Evolutionary conservation across 2,797 vertebrate genomes (phyloP).

Genomic region (Neosilurus mollespiculum): DNA sequence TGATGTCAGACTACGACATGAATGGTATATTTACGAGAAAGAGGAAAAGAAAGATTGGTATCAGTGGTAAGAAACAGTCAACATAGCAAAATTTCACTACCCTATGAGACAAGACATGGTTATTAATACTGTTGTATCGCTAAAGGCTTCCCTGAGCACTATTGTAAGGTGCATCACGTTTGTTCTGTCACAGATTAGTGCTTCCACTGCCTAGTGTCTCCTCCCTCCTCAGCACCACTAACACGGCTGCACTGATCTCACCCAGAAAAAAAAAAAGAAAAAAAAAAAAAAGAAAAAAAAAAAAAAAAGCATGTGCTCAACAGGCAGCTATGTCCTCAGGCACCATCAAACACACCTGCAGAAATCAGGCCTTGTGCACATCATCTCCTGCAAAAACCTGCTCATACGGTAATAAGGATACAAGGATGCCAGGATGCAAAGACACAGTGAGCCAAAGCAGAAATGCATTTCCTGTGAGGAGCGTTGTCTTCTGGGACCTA

Average conservation of each 20-base stretch:
- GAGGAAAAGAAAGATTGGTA: neutral
- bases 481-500: conserved; percentile 27
- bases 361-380: conserved; percentile 22
- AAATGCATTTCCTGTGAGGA: conserved; percentile 31
- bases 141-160: conserved; percentile 36
- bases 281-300: neutral
- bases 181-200: conserved; percentile 46
- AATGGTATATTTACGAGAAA: neutral
- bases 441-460: conserved; percentile 8
- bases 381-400: conserved; percentile 33
- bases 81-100: neutral
- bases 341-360: conserved; percentile 21
- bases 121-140: conserved; percentile 41
- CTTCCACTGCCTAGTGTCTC: conserved; percentile 33
- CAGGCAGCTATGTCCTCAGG: conserved; percentile 38
- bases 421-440: neutral
- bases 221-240: conserved; percentile 13
- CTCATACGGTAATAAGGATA: conserved; percentile 38
- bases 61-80: neutral
- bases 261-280: neutral
- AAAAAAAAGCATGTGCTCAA: conserved; percentile 24
- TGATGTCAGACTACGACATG: neutral
- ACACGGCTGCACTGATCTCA: conserved; percentile 18
- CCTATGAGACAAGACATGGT: conserved; percentile 10
- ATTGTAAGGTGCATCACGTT: conserved; percentile 56